These are phyloP conservation scores for Australoheros facetus DNA, from an alignment of 2,797 vertebrate species.

Conservation along the genomic window DNA sequence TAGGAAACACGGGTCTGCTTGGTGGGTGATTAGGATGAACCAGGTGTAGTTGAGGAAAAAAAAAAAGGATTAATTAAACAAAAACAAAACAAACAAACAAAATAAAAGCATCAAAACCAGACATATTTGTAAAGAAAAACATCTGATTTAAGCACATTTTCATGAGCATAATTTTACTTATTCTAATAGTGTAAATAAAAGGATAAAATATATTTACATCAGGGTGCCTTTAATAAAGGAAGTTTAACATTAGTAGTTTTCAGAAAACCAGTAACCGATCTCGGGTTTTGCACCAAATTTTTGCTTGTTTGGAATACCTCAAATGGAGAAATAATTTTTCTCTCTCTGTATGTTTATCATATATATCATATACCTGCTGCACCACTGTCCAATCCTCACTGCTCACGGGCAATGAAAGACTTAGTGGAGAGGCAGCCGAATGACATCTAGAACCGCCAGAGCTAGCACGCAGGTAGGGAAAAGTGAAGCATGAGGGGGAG, in stretches of 20 bases:
- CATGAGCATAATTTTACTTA: rapidly evolving
- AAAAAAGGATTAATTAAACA: not conserved
- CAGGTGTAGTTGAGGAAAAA: not conserved
- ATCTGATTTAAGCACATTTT: not conserved
- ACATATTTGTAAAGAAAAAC: not conserved
- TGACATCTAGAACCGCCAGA: no score
- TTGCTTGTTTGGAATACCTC: no score
- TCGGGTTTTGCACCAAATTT: no score
- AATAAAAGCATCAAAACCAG: not conserved
- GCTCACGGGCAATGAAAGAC: not conserved
- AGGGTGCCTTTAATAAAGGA: rapidly evolving
- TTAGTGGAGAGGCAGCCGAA: not conserved
- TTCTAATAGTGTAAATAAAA: not conserved
- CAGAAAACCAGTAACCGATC: no score
- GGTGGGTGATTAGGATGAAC: not conserved
- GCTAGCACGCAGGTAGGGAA: not conserved
- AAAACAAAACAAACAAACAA: not conserved
- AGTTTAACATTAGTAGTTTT: no score
- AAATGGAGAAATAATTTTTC: no score
- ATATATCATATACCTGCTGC: no score
- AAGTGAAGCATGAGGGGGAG: not conserved
- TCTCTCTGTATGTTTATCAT: no score
- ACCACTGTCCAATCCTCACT: no score
- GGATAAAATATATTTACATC: not conserved
- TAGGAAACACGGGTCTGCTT: conserved; percentile 5